Conservation (phyloP, 2,113 vertebrate species). For the Dicaeum eximium region DNA sequence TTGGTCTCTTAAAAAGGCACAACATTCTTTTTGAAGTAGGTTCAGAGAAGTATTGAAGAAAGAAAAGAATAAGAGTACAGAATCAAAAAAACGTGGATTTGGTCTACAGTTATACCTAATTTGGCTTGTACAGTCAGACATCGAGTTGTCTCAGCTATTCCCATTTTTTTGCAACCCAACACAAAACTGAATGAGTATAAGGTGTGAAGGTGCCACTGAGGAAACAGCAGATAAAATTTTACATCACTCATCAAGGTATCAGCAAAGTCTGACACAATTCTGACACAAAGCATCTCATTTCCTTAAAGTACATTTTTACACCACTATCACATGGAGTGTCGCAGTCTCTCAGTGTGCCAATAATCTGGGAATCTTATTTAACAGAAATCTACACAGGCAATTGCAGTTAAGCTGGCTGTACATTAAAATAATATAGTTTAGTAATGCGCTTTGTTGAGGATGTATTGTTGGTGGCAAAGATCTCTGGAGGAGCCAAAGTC, state of each 20-base stretch:
- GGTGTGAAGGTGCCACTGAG: neutral
- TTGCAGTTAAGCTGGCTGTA: neutral
- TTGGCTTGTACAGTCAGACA: neutral
- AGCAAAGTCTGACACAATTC: neutral
- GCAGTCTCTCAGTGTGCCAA: neutral
- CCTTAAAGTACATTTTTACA: neutral
- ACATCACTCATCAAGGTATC: neutral
- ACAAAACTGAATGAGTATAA: neutral
- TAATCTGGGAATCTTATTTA: neutral
- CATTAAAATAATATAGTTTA: neutral
- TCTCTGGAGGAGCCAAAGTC: neutral
- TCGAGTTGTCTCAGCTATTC: neutral
- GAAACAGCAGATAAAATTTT: neutral
- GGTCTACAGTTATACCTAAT: neutral
- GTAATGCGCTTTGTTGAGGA: neutral
- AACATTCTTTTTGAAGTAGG: neutral
- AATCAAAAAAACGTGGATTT: neutral
- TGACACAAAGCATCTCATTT: neutral
- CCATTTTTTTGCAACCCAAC: neutral
- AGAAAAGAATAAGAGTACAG: neutral
- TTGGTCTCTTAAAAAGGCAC: constrained; percentile 3
- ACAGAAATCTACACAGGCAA: neutral
- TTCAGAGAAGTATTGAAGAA: neutral
- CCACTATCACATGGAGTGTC: neutral
- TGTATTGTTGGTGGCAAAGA: neutral